Percentiles rank a stretch among this genome's conserved stretches.
phyloP scores from a whole-genome alignment of 2,888 invertebrate genomes.

The Pachliopta kotzebuea region DNA sequence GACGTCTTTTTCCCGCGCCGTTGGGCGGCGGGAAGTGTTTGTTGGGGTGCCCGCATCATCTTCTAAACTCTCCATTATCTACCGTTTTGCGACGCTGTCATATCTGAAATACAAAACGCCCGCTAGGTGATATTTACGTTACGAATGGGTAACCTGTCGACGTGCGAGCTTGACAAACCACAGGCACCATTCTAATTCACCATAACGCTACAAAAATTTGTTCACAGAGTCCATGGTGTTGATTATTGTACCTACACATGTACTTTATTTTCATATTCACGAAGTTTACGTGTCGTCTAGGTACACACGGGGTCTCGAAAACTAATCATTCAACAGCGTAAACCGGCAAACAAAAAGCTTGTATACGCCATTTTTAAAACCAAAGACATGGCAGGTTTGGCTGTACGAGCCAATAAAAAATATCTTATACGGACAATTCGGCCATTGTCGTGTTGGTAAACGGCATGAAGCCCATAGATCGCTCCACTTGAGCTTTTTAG shows the following conservation, averaged over 20 bases:
- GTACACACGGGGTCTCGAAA: slow-evolving; percentile 67
- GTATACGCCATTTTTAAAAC: slow-evolving; percentile 83
- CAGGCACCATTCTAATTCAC: slow-evolving; percentile 81
- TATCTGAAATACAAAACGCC: slow-evolving; percentile 78
- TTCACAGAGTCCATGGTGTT: slow-evolving; percentile 74
- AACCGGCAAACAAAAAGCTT: slow-evolving; percentile 83
- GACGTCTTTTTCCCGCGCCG: slow-evolving; percentile 79
- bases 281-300: slow-evolving; percentile 65
- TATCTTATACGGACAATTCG: slow-evolving; percentile 76
- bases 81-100: slow-evolving; percentile 76
- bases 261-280: slow-evolving; percentile 80
- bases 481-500: slow-evolving; percentile 74
- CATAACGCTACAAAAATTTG: slow-evolving; percentile 76
- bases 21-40: slow-evolving; percentile 76
- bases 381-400: slow-evolving; percentile 80
- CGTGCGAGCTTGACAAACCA: slow-evolving; percentile 78
- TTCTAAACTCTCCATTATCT: slow-evolving; percentile 81
- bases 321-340: slow-evolving; percentile 70
- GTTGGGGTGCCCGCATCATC: slow-evolving; percentile 79
- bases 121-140: slow-evolving; percentile 76
- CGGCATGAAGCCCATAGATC: slow-evolving; percentile 79
- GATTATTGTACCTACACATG: slow-evolving; percentile 78
- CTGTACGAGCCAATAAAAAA: slow-evolving; percentile 79
- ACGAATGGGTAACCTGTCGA: slow-evolving; percentile 77
- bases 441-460: slow-evolving; percentile 81